Conservation (phyloP, 1,140 invertebrate genomes). For the Camponotus vicinus region DNA sequence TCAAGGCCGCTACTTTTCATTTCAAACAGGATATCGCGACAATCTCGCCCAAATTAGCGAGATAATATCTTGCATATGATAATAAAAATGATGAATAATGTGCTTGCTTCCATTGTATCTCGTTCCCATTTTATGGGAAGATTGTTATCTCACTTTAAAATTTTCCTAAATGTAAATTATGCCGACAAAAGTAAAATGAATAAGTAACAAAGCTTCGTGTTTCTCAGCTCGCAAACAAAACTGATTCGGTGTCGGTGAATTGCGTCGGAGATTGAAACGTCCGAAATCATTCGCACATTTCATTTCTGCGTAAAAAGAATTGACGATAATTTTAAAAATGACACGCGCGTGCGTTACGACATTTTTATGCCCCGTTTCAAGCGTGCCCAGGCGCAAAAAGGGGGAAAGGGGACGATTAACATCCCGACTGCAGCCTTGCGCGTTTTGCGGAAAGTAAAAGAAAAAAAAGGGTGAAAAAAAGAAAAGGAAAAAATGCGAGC, state of each 20-base stretch:
- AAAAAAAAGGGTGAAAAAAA: neutral
- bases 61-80: neutral
- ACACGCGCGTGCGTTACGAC: neutral
- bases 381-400: neutral
- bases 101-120: too few species aligned
- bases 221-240: neutral
- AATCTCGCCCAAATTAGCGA: neutral
- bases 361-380: neutral
- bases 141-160: neutral
- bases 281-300: neutral
- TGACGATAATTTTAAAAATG: constrained; percentile 10
- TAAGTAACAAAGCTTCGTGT: neutral
- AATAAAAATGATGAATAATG: neutral
- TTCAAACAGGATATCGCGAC: neutral
- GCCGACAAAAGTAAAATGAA: neutral
- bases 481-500: constrained; percentile 24
- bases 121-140: neutral
- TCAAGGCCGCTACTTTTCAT: neutral
- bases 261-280: neutral
- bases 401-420: constrained; percentile 22
- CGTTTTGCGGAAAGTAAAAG: constrained; percentile 43
- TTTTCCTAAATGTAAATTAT: neutral
- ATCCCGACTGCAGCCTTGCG: neutral
- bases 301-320: neutral
- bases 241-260: neutral